Percentiles rank a stretch among this genome's conserved stretches.
phyloP scores from a whole-genome alignment of 2,113 vertebrate species.

The Cervus canadensis region DNA sequence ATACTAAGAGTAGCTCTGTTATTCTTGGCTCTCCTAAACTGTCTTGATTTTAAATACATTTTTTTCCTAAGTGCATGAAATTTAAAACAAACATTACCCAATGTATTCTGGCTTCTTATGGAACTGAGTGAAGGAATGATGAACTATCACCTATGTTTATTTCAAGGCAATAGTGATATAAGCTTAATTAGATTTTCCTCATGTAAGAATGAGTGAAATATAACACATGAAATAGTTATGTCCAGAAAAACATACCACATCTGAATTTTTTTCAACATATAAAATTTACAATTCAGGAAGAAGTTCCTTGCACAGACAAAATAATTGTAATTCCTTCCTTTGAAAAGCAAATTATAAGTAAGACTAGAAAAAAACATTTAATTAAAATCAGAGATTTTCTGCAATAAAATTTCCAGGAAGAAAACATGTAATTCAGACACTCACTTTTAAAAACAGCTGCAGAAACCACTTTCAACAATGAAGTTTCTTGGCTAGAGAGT shows the following conservation, averaged over 20 bases:
- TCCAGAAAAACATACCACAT: constrained; percentile 4
- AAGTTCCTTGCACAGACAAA: not conserved
- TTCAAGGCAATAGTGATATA: not conserved
- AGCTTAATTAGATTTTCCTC: constrained; percentile 33
- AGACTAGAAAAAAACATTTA: constrained; percentile 45
- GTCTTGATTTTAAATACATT: not conserved
- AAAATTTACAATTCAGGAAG: not conserved
- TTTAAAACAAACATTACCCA: not conserved
- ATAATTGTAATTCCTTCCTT: constrained; percentile 54
- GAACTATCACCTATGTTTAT: not conserved
- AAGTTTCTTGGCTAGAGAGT: not conserved
- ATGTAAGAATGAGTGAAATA: constrained; percentile 1
- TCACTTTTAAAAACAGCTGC: constrained; percentile 7
- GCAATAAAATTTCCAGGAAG: constrained; percentile 39
- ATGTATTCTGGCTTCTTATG: not conserved
- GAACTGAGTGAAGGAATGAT: not conserved
- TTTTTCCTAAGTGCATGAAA: not conserved
- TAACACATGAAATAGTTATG: not conserved
- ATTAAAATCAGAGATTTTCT: constrained; percentile 52
- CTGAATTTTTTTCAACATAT: not conserved
- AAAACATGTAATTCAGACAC: not conserved
- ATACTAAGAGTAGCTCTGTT: not conserved
- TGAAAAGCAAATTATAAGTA: constrained; percentile 58
- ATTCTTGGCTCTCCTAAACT: not conserved
- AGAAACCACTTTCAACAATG: not conserved